Evolutionary conservation across 2,797 vertebrate species (phyloP), one percentile per base, ranked within the genome.

Genomic region (Syndactyla subalaris): DNA sequence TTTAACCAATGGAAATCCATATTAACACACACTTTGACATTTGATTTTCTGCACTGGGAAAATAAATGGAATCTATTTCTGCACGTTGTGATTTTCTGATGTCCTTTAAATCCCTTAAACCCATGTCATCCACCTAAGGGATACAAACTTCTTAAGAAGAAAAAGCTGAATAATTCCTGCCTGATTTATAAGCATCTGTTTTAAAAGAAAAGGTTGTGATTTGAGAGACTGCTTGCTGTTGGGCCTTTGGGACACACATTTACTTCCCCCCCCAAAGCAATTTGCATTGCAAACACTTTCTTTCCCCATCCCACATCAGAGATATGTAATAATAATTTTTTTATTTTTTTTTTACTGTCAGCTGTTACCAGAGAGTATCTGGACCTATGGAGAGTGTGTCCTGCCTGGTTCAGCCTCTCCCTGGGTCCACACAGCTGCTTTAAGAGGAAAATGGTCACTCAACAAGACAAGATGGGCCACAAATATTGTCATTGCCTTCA

Each of bases 251-350:
- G 66, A n/a, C 30, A 67, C 52, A 36, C 58, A 38, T 24, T 71
- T 84, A 68, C 9, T 62, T 49, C 61, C 52, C 8, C 8, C 20
- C 2, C 39, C 49, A 30, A 55, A 66, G 8, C 39, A 71, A 57
- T 19, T 85, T 49, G 30, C 16, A 46, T 29, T 70, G 21, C 45
- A 73, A 92, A 77, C 61, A 14, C 12, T 52, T 72, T 83, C 9
- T 89, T 67, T 78, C 38, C 36, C 62, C 20, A 71, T 55, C 12
- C 61, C 46, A 71, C 38, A 58, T 65, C 27, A 94, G 51, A 65
- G 6, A 13, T 73, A 78, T 11, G 20, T 61, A 82, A 82, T n/a
- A 70, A 95, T 90, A 92, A 34, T 24, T 87, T 38, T 38, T 78
- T 61, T 9, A 18, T 39, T 2, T 19, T n/a, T 12, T 79, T 55